Evolutionary conservation across 2,797 vertebrate species (phyloP), one percentile per base, ranked within the genome.

Genomic region (Netta rufina): DNA sequence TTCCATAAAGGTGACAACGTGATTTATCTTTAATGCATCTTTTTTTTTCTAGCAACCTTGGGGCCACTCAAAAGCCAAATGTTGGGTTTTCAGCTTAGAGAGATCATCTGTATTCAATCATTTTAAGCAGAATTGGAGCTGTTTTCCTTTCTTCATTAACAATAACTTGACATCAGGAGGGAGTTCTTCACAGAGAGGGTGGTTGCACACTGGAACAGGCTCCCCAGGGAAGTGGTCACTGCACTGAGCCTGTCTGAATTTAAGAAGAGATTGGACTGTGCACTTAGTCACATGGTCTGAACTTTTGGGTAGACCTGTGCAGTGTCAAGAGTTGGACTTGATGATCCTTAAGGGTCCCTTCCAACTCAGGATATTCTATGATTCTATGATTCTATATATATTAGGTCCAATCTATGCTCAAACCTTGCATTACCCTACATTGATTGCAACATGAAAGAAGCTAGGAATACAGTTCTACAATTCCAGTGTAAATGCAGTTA

Each of bases 21-120:
- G 91, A 93, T 95, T 87, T 74, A 85, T 38, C 57, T 76, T 73
- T 53, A 70, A 84, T 78, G 30, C 20, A 61, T 83, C 88, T 82
- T 92, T 47, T 84, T 92, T 87, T 21, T 77, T 94, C 57, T 33
- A 21, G 39, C 21, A 79, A 80, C 85, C 81, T 69, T 43, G 27
- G 14, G 57, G 20, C 14, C 41, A 56, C 33, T 66, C 43, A 91
- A 69, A 87, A 89, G n/a, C 28, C 67, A 75, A 87, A 94, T 74
- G 28, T 4, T 28, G 4, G 4, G 30, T 12, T 0, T 61, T 93
- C 83, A 89, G 11, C 58, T 69, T 39, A 54, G 38, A 61, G 41
- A 70, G 15, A 14, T 91, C 36, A 20, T 66, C 75, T 88, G 33
- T 39, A 18, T 39, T 84, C 45, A 28, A 72, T 30, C 45, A 85